phyloP scores from a whole-genome alignment of 2,797 vertebrate species.

The Momotus momota region DNA sequence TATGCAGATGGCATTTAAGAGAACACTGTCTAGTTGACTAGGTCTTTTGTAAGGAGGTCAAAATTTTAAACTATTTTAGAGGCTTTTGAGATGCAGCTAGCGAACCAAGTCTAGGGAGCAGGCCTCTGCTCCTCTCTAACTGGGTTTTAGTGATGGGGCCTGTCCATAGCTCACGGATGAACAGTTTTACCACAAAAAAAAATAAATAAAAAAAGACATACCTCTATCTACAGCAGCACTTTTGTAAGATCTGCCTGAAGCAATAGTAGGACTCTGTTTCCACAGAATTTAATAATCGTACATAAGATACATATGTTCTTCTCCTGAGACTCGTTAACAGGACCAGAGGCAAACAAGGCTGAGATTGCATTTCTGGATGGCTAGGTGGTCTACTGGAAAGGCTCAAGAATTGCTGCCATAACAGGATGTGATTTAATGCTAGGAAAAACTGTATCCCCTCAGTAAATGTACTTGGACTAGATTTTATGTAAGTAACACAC shows the following conservation, averaged over 20 bases:
- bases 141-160: not conserved
- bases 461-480: not conserved
- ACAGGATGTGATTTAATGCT: not conserved
- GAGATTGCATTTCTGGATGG: not conserved
- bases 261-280: not conserved
- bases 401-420: not conserved
- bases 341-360: not conserved
- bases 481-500: not conserved
- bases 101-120: not conserved
- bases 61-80: not conserved
- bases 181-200: not conserved
- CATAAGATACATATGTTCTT: not conserved
- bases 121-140: not conserved
- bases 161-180: not conserved
- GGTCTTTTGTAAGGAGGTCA: not conserved
- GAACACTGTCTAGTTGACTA: not conserved
- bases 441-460: conserved; percentile 22
- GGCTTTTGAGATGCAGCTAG: not conserved
- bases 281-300: not conserved
- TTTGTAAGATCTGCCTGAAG: not conserved
- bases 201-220: not conserved
- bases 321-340: not conserved
- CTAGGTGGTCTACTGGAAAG: not conserved
- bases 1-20: not conserved
- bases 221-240: not conserved